Evolutionary conservation across 2,797 vertebrate genomes (phyloP), one percentile per base, ranked within the genome.

Genomic region (Poecilia wingei): DNA sequence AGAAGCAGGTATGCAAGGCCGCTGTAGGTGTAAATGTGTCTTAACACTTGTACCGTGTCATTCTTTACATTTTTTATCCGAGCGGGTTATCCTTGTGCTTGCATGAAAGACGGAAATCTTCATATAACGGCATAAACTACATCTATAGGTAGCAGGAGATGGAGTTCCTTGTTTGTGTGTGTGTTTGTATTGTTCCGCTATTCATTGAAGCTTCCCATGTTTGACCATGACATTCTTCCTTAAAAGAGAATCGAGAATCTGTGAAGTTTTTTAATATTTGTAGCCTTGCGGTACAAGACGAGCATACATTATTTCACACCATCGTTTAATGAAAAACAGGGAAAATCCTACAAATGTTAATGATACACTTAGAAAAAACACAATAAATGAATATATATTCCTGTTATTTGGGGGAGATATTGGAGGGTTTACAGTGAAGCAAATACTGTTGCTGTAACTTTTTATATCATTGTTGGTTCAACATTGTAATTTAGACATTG

Each of bases 21-120:
- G 53, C 53, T 79, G 74, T 82, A 64, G 77, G 76, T 80, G 72
- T 79, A 85, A 51, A 22, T n/a, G 69, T 79, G 76, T 59, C 45
- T 76, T 71, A 74, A 82, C 78, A 72, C 87, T 87, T 79, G 77
- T 77, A 80, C 76, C 75, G 68, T 31, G 77, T 82, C 79, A 70
- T 25, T 59, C 79, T 79, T 80, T 68, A 41, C 57, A 74, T 61
- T 72, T 68, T 78, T 22, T 18, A 71, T 51, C 49, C 1, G 39
- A 28, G 39, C 3, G 47, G 18, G 25, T 49, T 79, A 72, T 82
- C 25, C 41, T 75, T 76, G 41, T 77, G n/a, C 33, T 39, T 25
- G 57, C 25, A 74, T 55, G 2, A 51, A 78, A n/a, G 68, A 25
- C 36, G 72, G 39, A 53, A 53, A n/a, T 47, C 41, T 45, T 59